Conservation (phyloP, 2,888 invertebrate genomes). For the Brachyptera putata region DNA sequence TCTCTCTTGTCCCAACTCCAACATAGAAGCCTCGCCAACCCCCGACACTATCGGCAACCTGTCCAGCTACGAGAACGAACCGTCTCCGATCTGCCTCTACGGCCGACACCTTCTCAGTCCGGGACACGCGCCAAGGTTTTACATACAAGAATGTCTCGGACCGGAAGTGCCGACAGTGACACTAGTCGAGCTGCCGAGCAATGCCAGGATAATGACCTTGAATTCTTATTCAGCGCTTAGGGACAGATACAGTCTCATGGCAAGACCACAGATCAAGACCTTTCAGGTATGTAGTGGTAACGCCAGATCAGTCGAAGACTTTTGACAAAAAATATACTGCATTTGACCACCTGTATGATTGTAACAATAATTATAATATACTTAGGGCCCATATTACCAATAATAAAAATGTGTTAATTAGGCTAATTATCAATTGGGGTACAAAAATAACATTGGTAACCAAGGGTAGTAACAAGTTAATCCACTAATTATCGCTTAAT, state of each 20-base stretch:
- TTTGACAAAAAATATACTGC: too few relatives aligned
- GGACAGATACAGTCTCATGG: conserved; percentile 59
- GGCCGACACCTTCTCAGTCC: conserved; percentile 34
- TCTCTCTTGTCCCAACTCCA: conserved; percentile 43
- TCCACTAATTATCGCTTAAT: too few relatives aligned
- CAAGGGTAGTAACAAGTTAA: too few relatives aligned
- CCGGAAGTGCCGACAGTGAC: conserved; percentile 66
- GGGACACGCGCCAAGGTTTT: conserved; percentile 38
- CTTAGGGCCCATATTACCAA: too few relatives aligned
- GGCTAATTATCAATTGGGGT: too few relatives aligned
- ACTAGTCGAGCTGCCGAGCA: conserved; percentile 57
- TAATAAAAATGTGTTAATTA: too few relatives aligned
- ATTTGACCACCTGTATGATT: too few relatives aligned
- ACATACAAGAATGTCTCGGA: conserved; percentile 74
- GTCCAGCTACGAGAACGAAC: conserved; percentile 12
- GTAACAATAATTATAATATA: too few relatives aligned
- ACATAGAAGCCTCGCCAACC: not conserved
- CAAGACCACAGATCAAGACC: conserved; percentile 70
- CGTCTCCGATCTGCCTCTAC: conserved; percentile 21
- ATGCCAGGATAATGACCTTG: conserved; percentile 58
- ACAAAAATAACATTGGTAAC: too few relatives aligned
- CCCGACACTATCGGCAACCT: conserved; percentile 17
- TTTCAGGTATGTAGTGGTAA: conserved; percentile 53
- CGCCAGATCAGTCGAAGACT: too few relatives aligned
- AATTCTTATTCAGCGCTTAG: conserved; percentile 65